Evolutionary conservation across 2,113 vertebrate genomes (phyloP), one percentile per base, ranked within the genome.

Genomic region (Phyllostomus discolor): DNA sequence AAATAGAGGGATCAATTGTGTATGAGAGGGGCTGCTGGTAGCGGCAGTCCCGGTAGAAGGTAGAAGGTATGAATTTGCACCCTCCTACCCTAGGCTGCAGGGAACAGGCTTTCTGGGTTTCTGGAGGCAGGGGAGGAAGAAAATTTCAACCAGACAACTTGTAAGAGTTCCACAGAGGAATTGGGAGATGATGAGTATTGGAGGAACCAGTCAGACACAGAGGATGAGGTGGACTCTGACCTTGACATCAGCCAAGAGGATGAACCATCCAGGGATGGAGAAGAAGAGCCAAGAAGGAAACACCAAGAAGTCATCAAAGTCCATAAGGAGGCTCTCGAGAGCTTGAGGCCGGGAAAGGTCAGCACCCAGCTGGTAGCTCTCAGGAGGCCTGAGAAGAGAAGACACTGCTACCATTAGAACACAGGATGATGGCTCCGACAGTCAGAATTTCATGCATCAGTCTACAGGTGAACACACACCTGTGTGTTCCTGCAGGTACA

Each of bases 81-180:
- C 16, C 66, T 67, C 20, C 99, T 24, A 14, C 28, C 99, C 76
- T 98, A 99, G 94, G 99, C 99, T 43, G 99, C 99, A 5, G 99
- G 99, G 0, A 99, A 99, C 96, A 99, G 99, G 48, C 99, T 99
- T 97, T 99, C 99, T 8, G 99, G 99, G 69, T 95, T 99, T 54
- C 96, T 99, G 82, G 98, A 99, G 90, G 99, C 99, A 1, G 99
- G 99, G 97, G 99, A 99, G 96, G 99, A 99, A 90, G 99, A 99
- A 48, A 99, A 99, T 31, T 99, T 99, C 94, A 99, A 99, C 97
- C 99, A 99, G 96, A 99, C 99, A 11, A 99, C 99, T 0, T 99
- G 99, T 35, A 99, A 99, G 48, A 99, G 99, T 59, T 99, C 99
- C 97, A 99, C 99, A 7, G 99, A 99, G 99, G 99, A 99, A 96